Evolutionary conservation across 2,797 vertebrate genomes (phyloP).

Genomic region (Loris lydekkerianus): DNA sequence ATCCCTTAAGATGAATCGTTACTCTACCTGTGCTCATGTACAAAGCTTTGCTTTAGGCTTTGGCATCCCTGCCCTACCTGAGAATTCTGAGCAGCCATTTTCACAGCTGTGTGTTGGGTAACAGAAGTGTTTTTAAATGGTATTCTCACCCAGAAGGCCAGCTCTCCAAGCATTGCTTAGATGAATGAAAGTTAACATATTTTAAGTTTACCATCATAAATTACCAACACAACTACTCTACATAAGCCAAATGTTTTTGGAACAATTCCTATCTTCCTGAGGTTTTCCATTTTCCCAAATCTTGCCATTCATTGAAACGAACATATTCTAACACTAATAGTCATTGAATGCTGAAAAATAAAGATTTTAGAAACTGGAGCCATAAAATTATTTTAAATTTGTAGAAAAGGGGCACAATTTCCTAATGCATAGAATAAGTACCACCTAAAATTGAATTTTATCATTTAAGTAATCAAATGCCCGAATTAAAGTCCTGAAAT

Average conservation of each 20-base stretch:
- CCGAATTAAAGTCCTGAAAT: neutral
- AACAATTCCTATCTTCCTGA: slow-evolving; percentile 7
- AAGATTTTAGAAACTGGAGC: neutral
- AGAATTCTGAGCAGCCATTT: slow-evolving; percentile 28
- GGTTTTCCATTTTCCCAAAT: neutral
- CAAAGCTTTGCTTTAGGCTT: slow-evolving; percentile 25
- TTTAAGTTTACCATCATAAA: slow-evolving; percentile 78
- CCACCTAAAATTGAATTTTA: slow-evolving; percentile 54
- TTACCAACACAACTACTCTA: slow-evolving; percentile 24
- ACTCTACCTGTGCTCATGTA: slow-evolving; percentile 55
- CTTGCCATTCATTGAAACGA: neutral
- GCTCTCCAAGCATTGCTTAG: slow-evolving; percentile 64
- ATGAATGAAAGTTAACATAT: slow-evolving; percentile 63
- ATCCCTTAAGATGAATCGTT: slow-evolving; percentile 65
- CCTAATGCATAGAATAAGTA: neutral
- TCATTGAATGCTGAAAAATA: neutral
- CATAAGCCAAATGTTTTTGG: slow-evolving; percentile 24
- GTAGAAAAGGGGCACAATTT: slow-evolving; percentile 30
- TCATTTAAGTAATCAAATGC: slow-evolving; percentile 7
- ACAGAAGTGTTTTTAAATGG: slow-evolving; percentile 18
- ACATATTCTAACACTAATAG: neutral
- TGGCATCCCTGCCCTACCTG: neutral
- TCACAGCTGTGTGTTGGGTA: slow-evolving; percentile 16
- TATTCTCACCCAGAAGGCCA: slow-evolving; percentile 66
- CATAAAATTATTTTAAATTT: slow-evolving; percentile 42